phyloP scores from a whole-genome alignment of 2,113 vertebrate species.

The Odobenus rosmarus region DNA sequence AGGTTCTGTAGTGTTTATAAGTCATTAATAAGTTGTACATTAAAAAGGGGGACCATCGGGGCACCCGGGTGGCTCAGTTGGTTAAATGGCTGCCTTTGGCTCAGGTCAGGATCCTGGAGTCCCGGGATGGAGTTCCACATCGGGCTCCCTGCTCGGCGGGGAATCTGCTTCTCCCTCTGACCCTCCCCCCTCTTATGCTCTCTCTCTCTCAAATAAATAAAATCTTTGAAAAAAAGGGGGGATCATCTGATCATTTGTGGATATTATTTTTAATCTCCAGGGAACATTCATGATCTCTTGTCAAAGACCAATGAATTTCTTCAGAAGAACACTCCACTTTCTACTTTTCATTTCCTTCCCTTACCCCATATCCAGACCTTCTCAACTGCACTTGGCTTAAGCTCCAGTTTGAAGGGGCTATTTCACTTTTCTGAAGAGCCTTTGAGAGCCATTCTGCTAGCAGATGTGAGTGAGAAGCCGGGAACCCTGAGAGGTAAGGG shows the following conservation, averaged over 20 bases:
- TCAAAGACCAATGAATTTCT: neutral
- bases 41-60: neutral
- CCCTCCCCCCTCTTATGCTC: no score
- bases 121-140: no score
- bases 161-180: no score
- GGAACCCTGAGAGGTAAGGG: neutral
- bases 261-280: neutral
- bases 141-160: no score
- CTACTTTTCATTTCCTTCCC: neutral
- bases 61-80: no score
- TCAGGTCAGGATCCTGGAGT: no score
- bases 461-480: neutral
- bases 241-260: neutral
- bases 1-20: neutral
- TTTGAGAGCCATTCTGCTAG: neutral
- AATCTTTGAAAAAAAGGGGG: neutral
- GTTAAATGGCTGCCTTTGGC: no score
- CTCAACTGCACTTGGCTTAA: neutral
- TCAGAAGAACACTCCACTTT: neutral
- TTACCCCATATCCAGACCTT: neutral
- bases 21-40: neutral
- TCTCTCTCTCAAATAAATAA: no score
- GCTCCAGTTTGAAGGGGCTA: neutral
- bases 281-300: neutral
- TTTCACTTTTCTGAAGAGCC: neutral